These are phyloP conservation scores for Cerastis rubricosa DNA, from an alignment of 2,888 invertebrate genomes.

Conservation along the genomic window DNA sequence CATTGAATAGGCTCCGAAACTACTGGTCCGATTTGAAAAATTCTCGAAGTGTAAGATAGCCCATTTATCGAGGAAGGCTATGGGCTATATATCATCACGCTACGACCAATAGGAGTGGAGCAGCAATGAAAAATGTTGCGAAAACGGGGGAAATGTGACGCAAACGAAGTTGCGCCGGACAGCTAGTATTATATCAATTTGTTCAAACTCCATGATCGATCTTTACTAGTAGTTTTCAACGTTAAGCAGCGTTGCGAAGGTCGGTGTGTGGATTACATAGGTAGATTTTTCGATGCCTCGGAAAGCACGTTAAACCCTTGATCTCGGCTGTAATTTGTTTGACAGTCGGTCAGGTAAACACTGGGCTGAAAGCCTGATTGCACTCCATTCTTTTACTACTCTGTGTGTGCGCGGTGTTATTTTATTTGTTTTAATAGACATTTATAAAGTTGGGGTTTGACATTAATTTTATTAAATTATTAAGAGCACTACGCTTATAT, in stretches of 20 bases:
- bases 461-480: constrained; percentile 20
- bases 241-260: neutral
- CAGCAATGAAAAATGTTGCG: too few species aligned
- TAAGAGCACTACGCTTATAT: constrained; percentile 35
- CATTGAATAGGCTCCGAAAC: too few species aligned
- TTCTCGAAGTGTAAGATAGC: too few species aligned
- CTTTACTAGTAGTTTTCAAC: neutral
- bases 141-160: too few species aligned
- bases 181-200: neutral
- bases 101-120: too few species aligned
- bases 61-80: too few species aligned
- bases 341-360: too few species aligned
- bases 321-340: neutral
- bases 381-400: constrained; percentile 17
- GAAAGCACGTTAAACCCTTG: neutral
- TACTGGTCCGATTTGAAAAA: too few species aligned
- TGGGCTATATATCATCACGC: too few species aligned
- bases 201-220: neutral
- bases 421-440: neutral
- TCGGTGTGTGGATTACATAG: neutral
- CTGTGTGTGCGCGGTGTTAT: neutral
- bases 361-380: too few species aligned
- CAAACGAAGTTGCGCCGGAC: too few species aligned
- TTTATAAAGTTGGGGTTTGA: constrained; percentile 1
- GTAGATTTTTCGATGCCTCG: neutral